These are phyloP conservation scores for Actenoides hombroni DNA, from an alignment of 2,113 vertebrate species.

Conservation along the genomic window DNA sequence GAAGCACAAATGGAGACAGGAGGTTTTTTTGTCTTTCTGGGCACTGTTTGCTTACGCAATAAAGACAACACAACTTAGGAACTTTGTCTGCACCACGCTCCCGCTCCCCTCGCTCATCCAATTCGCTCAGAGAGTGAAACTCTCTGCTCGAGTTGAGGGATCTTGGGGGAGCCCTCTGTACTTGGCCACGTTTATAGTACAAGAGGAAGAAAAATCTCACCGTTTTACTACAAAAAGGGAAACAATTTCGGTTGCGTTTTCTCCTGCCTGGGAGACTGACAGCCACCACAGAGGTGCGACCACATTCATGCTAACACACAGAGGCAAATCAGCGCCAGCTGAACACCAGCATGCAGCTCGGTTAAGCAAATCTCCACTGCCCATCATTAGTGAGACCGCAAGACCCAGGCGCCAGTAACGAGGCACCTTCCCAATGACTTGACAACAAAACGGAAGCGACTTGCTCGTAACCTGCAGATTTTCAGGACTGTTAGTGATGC, in stretches of 20 bases:
- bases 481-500: background rate
- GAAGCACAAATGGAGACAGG: background rate
- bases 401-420: conserved; percentile 58
- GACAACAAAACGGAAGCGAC: background rate
- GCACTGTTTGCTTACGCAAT: background rate
- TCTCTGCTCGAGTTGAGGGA: accelerated
- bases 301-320: conserved; percentile 87
- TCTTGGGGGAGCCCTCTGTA: background rate
- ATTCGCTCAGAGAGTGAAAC: background rate
- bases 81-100: conserved; percentile 36
- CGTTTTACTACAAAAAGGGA: accelerated
- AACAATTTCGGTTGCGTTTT: background rate
- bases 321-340: conserved; percentile 66
- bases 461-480: conserved; percentile 19
- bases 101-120: background rate
- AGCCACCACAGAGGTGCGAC: conserved; percentile 44
- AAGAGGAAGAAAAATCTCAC: background rate
- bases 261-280: conserved; percentile 22
- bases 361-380: conserved; percentile 71
- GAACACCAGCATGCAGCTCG: conserved; percentile 74
- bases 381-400: conserved; percentile 70
- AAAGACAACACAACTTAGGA: background rate
- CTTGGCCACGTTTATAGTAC: accelerated
- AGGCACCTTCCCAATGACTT: background rate
- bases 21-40: background rate